Conservation (phyloP, 92 coral and sea anemone species). For the Porites divaricata region DNA sequence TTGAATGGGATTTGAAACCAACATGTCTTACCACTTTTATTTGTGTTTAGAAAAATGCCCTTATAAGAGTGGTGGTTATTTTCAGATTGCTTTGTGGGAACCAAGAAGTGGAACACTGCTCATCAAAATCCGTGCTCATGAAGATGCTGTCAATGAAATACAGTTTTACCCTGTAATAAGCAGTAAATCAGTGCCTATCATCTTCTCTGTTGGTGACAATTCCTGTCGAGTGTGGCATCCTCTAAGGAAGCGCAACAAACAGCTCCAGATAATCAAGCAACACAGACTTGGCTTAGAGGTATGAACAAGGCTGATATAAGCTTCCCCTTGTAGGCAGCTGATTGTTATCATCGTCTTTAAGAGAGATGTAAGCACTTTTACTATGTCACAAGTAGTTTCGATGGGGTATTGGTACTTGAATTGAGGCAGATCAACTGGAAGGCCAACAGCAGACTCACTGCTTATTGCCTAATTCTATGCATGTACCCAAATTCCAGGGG, state of each 20-base stretch:
- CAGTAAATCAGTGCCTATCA: slow-evolving; percentile 81
- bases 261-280: slow-evolving; percentile 80
- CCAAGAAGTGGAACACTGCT: slow-evolving; percentile 93
- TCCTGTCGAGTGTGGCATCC: slow-evolving; percentile 96
- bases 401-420: too few relatives aligned
- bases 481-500: too few relatives aligned
- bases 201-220: slow-evolving; percentile 88
- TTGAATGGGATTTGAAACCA: too few relatives aligned
- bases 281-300: slow-evolving; percentile 62
- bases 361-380: too few relatives aligned
- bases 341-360: too few relatives aligned
- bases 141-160: slow-evolving; percentile 77
- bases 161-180: slow-evolving; percentile 85
- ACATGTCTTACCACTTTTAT: too few relatives aligned
- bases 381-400: too few relatives aligned
- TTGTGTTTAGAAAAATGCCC: too few relatives aligned
- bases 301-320: not conserved
- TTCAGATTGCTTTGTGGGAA: slow-evolving; percentile 92
- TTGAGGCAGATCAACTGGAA: too few relatives aligned
- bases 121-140: slow-evolving; percentile 83
- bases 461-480: too few relatives aligned
- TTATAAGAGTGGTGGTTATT: not conserved
- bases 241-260: slow-evolving; percentile 82
- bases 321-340: not conserved
- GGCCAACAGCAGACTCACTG: too few relatives aligned